Evolutionary conservation across 2,797 vertebrate species (phyloP).

Genomic region (Acipenser oxyrinchus): DNA sequence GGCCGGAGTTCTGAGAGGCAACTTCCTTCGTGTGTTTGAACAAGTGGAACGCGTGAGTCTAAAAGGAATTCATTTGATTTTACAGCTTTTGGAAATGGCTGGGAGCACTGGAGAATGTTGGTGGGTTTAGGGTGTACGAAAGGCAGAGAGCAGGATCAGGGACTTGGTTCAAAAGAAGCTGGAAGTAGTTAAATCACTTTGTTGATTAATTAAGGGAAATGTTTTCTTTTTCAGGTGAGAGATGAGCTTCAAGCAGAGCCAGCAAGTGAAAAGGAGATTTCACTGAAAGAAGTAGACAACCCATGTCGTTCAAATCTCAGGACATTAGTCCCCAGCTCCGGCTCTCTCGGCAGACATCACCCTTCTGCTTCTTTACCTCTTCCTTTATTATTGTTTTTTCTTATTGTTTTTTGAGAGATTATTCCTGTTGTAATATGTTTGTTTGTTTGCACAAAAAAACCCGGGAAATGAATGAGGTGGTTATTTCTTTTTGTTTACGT

Average conservation of each 20-base stretch:
- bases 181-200: too few species aligned
- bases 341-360: background rate
- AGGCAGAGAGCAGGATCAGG: background rate
- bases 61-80: background rate
- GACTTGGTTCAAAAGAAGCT: too few species aligned
- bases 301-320: constrained; percentile 58
- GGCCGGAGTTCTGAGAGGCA: constrained; percentile 66
- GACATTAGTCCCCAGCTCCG: too few species aligned
- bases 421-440: too few species aligned
- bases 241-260: constrained; percentile 16
- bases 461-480: too few species aligned
- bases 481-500: too few species aligned
- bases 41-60: constrained; percentile 69
- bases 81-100: background rate
- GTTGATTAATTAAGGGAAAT: too few species aligned
- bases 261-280: constrained; percentile 56
- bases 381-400: background rate
- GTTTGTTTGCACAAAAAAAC: too few species aligned
- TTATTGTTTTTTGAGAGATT: background rate
- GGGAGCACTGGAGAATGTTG: background rate
- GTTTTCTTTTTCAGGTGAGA: constrained; percentile 52
- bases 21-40: constrained; percentile 77
- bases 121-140: background rate
- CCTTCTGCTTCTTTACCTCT: background rate
- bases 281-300: constrained; percentile 38